Evolutionary conservation across 2,888 invertebrate genomes (phyloP).

Genomic region (Rhopalosiphum nymphaeae): DNA sequence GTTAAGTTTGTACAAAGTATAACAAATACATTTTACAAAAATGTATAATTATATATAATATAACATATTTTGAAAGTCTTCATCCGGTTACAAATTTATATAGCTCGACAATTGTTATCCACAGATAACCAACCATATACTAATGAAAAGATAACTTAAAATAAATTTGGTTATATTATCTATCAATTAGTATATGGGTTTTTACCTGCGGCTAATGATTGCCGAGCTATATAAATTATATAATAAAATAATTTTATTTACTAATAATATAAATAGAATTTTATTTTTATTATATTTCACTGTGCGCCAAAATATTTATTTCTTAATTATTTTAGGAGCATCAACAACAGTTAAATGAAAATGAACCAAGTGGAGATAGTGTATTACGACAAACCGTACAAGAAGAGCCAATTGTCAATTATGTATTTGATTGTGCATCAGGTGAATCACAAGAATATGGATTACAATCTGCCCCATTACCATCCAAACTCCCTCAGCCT

Average conservation of each 20-base stretch:
- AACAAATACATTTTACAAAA: neutral
- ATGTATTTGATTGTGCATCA: conserved; percentile 60
- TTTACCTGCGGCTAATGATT: too few relatives aligned
- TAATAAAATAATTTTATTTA: neutral
- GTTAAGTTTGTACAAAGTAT: neutral
- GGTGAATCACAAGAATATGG: conserved; percentile 64
- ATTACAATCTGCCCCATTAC: conserved; percentile 44
- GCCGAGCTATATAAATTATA: too few relatives aligned
- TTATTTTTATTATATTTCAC: neutral
- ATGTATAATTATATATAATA: neutral
- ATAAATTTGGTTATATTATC: too few relatives aligned
- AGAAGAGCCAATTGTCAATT: conserved; percentile 61
- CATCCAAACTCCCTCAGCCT: conserved; percentile 52
- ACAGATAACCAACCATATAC: too few relatives aligned
- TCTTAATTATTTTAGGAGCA: conserved; percentile 45
- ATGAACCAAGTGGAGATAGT: conserved; percentile 55
- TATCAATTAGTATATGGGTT: too few relatives aligned
- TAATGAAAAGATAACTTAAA: too few relatives aligned
- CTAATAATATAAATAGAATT: neutral
- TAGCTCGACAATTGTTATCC: too few relatives aligned
- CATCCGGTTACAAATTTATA: too few relatives aligned
- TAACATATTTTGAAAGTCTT: too few relatives aligned
- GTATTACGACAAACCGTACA: conserved; percentile 57
- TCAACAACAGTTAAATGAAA: conserved; percentile 59
- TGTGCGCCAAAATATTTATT: neutral